Percentiles rank a stretch among this genome's conserved stretches.
Evolutionary conservation across 2,797 vertebrate species (phyloP).

Genomic region (Ctenopoma kingsleyae): DNA sequence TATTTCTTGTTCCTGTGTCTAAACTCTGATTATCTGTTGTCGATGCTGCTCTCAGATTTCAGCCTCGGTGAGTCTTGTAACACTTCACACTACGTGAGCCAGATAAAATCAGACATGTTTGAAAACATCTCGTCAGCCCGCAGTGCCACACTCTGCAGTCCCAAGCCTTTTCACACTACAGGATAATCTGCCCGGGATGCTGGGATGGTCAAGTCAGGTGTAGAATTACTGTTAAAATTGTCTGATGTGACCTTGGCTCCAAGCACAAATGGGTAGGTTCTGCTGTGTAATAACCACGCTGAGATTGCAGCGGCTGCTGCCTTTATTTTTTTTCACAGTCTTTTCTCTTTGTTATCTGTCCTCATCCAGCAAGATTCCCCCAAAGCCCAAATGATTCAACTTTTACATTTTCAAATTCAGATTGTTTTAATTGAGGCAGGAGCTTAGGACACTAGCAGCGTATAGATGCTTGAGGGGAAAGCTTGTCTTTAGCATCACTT

Average conservation of each 20-base stretch:
- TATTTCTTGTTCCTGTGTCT: slow-evolving; percentile 26
- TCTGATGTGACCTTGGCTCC: slow-evolving; percentile 58
- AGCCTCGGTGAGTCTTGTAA: slow-evolving; percentile 40
- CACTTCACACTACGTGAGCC: slow-evolving; percentile 53
- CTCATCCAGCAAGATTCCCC: background rate
- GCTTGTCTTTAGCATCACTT: slow-evolving; percentile 35
- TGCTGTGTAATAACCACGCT: slow-evolving; percentile 37
- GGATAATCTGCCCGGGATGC: slow-evolving; percentile 51
- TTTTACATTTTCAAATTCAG: slow-evolving; percentile 21
- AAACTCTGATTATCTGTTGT: slow-evolving; percentile 50
- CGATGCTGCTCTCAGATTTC: slow-evolving; percentile 45
- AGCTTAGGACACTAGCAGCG: background rate
- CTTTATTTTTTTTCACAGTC: slow-evolving; percentile 1
- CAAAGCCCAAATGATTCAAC: slow-evolving; percentile 33
- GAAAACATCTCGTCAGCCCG: slow-evolving; percentile 60
- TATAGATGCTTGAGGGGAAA: slow-evolving; percentile 10
- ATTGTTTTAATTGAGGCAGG: slow-evolving; percentile 21
- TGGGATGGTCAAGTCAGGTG: slow-evolving; percentile 41
- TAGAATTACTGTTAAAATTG: slow-evolving; percentile 61
- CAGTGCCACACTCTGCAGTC: slow-evolving; percentile 23
- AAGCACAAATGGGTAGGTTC: slow-evolving; percentile 39
- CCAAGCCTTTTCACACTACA: slow-evolving; percentile 44
- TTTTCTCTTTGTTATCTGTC: slow-evolving; percentile 15
- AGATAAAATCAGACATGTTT: slow-evolving; percentile 65
- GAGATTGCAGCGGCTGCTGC: slow-evolving; percentile 24